Evolutionary conservation across 2,113 vertebrate genomes (phyloP).

Genomic region (Mormoops blainvillei): DNA sequence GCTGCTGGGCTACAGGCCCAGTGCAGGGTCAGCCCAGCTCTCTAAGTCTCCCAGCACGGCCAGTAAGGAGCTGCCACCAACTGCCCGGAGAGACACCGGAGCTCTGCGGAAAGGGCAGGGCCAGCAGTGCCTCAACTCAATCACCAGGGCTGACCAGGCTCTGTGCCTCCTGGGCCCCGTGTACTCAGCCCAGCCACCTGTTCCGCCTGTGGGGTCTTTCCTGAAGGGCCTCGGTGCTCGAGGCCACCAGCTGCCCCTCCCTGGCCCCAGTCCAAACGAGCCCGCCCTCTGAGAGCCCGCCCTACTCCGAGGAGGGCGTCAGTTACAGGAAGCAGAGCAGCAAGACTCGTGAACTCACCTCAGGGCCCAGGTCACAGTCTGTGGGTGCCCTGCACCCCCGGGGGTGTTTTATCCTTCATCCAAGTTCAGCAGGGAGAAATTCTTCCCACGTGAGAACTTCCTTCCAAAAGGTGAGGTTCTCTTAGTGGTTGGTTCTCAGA

Average conservation of each 20-base stretch:
- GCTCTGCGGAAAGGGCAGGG: background rate
- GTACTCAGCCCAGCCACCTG: too few relatives aligned
- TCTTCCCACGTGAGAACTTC: background rate
- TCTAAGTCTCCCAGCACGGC: background rate
- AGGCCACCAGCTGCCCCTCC: background rate
- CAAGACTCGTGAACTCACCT: too few relatives aligned
- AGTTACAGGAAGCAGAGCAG: background rate
- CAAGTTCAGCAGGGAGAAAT: background rate
- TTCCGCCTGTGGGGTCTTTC: background rate
- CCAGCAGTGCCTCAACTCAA: background rate
- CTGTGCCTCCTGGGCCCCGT: background rate
- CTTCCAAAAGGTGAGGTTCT: background rate
- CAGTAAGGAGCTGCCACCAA: background rate
- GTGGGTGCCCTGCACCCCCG: accelerated
- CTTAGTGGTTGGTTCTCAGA: background rate
- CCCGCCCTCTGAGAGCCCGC: too few relatives aligned
- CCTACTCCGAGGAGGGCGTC: too few relatives aligned
- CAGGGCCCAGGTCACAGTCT: accelerated
- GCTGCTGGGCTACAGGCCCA: background rate
- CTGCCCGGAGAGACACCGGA: background rate
- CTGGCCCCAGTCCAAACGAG: background rate
- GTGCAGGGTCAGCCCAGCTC: background rate
- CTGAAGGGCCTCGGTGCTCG: background rate
- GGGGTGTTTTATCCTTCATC: background rate
- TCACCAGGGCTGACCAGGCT: background rate